Conservation (phyloP, 2,888 invertebrate genomes). For the Hypercompe scribonia region DNA sequence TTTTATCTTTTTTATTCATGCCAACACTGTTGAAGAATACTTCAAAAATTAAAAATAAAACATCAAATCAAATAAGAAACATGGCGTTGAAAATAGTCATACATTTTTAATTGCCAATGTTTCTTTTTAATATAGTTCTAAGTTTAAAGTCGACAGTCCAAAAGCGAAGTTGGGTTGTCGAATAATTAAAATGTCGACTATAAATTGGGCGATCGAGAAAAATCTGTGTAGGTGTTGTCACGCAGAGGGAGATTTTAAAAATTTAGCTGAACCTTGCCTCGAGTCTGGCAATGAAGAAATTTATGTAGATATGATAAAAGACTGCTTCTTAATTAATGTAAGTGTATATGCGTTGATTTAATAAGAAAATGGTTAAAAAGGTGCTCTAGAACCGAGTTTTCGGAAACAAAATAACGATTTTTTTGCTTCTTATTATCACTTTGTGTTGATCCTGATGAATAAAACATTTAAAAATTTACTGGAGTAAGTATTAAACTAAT, state of each 20-base stretch:
- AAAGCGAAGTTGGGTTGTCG: background rate
- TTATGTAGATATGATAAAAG: slow-evolving; percentile 68
- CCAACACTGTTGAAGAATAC: background rate
- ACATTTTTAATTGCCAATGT: background rate
- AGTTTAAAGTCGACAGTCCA: background rate
- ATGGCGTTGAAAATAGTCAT: background rate
- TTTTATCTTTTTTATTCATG: background rate
- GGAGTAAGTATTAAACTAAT: too few relatives aligned
- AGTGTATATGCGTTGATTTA: slow-evolving; percentile 35
- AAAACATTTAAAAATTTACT: background rate
- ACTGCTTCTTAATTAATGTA: slow-evolving; percentile 68
- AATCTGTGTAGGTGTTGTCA: slow-evolving; percentile 78
- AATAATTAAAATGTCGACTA: slow-evolving; percentile 61
- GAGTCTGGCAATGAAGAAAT: slow-evolving; percentile 56
- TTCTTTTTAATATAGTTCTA: background rate
- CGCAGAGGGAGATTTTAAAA: slow-evolving; percentile 68
- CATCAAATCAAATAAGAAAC: background rate
- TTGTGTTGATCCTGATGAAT: background rate
- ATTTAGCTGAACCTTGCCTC: slow-evolving; percentile 59
- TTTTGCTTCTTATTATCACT: too few relatives aligned
- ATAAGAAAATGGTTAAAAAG: background rate
- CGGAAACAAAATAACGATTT: background rate
- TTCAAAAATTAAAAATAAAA: background rate
- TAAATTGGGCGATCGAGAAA: slow-evolving; percentile 65
- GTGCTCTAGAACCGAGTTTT: background rate